A percentile compares a stretch with the other conserved stretches of the same genome.
phyloP scores from a whole-genome alignment of 2,113 vertebrate genomes.

The Sminthopsis crassicaudata region DNA sequence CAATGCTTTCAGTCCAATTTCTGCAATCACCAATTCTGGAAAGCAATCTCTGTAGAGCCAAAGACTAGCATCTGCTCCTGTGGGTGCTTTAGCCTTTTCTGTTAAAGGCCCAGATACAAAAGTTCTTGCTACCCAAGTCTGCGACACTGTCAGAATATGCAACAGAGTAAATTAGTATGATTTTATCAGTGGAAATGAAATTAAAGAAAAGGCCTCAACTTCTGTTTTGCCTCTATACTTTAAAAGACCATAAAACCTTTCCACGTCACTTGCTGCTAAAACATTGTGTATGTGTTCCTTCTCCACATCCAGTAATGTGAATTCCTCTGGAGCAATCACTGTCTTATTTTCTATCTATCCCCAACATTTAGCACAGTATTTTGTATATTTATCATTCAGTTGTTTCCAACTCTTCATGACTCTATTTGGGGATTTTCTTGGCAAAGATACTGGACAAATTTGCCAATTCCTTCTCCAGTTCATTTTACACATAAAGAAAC shows the following conservation, averaged over 20 bases:
- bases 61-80: not conserved
- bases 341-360: not conserved
- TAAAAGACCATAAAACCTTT: not conserved
- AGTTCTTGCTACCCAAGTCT: not conserved
- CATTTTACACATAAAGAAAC: too few relatives aligned
- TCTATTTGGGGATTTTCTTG: too few relatives aligned
- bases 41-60: not conserved
- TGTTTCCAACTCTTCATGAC: too few relatives aligned
- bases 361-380: not conserved
- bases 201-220: not conserved
- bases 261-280: not conserved
- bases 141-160: not conserved
- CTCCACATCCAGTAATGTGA: not conserved
- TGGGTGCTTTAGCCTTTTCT: not conserved
- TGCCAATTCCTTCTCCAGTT: too few relatives aligned
- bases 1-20: not conserved
- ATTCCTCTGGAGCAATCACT: too few relatives aligned
- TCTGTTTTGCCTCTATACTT: not conserved
- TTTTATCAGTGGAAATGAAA: not conserved
- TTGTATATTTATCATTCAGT: too few relatives aligned
- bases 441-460: too few relatives aligned
- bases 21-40: not conserved
- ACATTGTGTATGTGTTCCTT: not conserved
- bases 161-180: not conserved
- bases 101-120: not conserved